A percentile compares a stretch with the other conserved stretches of the same genome.
These are phyloP conservation scores for Dicyrtoma fusca DNA, from an alignment of 2,888 invertebrate species.

Conservation along the genomic window DNA sequence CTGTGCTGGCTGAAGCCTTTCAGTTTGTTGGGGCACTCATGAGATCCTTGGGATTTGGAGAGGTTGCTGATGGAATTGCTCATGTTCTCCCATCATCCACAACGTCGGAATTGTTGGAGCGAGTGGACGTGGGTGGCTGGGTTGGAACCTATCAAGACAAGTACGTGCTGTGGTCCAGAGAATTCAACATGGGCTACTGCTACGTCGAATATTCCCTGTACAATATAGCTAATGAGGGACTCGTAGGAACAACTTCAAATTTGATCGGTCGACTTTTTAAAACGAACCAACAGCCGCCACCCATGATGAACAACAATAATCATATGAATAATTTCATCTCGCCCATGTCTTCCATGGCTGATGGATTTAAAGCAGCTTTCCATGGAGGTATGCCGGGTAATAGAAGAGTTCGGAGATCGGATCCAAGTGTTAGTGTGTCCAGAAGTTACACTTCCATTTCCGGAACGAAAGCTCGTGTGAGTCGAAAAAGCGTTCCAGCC, in stretches of 20 bases:
- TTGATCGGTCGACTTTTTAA: slow-evolving; percentile 45
- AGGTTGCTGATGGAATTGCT: slow-evolving; percentile 54
- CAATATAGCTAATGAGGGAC: slow-evolving; percentile 52
- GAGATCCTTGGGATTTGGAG: slow-evolving; percentile 51
- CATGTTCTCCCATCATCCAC: slow-evolving; percentile 52
- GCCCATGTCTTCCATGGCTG: slow-evolving; percentile 43
- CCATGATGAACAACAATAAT: slow-evolving; percentile 20
- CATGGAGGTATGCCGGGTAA: slow-evolving; percentile 32
- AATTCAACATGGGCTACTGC: slow-evolving; percentile 55
- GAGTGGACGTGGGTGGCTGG: slow-evolving; percentile 55
- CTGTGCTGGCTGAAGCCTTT: slow-evolving; percentile 53
- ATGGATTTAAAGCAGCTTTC: slow-evolving; percentile 26
- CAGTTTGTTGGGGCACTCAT: slow-evolving; percentile 50
- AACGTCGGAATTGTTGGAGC: slow-evolving; percentile 51
- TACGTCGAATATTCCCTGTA: slow-evolving; percentile 55
- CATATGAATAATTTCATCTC: slow-evolving; percentile 48
- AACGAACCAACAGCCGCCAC: slow-evolving; percentile 30
- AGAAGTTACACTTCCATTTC: slow-evolving; percentile 43
- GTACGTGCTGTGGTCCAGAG: slow-evolving; percentile 51
- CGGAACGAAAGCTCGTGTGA: slow-evolving; percentile 20
- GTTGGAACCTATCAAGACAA: slow-evolving; percentile 50
- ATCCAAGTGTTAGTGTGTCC: slow-evolving; percentile 42
- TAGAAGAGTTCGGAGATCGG: slow-evolving; percentile 43
- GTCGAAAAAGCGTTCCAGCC: slow-evolving; percentile 37
- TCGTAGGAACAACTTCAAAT: slow-evolving; percentile 44